Evolutionary conservation across 2,888 invertebrate genomes (phyloP).

Genomic region (Thymelicus acteon): DNA sequence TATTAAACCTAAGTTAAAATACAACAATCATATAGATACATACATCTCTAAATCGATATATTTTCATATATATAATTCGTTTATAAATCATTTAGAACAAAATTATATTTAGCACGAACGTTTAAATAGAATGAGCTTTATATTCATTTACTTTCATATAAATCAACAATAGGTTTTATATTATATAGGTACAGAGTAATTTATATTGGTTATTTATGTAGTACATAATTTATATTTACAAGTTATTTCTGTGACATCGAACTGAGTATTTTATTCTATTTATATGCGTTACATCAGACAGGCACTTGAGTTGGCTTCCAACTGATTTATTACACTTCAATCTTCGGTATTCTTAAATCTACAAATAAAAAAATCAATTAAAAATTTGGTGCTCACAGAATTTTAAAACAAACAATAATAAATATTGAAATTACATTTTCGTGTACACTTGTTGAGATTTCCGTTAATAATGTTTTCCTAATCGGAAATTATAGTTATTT

Average conservation of each 20-base stretch:
- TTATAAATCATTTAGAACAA: constrained; percentile 18
- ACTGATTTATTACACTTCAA: constrained; percentile 9
- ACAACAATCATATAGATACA: constrained; percentile 40
- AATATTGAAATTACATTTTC: too few relatives aligned
- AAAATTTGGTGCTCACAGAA: background rate
- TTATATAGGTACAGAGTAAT: constrained; percentile 25
- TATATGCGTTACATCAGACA: constrained; percentile 44
- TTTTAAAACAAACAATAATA: too few relatives aligned
- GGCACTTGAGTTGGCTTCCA: constrained; percentile 13
- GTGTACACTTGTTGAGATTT: too few relatives aligned
- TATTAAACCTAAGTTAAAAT: constrained; percentile 29
- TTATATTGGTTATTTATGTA: constrained; percentile 39
- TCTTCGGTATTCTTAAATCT: constrained; percentile 23
- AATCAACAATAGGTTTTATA: constrained; percentile 20
- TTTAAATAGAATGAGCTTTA: constrained; percentile 28
- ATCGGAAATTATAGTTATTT: background rate
- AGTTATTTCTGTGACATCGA: constrained; percentile 55
- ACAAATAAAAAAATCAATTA: background rate
- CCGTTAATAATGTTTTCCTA: too few relatives aligned
- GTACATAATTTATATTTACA: constrained; percentile 68
- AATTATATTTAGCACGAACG: constrained; percentile 18
- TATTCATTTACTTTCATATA: constrained; percentile 14
- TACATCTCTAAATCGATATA: constrained; percentile 31
- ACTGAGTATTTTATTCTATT: constrained; percentile 67
- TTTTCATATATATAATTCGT: constrained; percentile 23